Percentiles rank a stretch among this genome's conserved stretches.
These are phyloP conservation scores for Aethes cnicana DNA, from an alignment of 2,888 invertebrate genomes.

Conservation along the genomic window DNA sequence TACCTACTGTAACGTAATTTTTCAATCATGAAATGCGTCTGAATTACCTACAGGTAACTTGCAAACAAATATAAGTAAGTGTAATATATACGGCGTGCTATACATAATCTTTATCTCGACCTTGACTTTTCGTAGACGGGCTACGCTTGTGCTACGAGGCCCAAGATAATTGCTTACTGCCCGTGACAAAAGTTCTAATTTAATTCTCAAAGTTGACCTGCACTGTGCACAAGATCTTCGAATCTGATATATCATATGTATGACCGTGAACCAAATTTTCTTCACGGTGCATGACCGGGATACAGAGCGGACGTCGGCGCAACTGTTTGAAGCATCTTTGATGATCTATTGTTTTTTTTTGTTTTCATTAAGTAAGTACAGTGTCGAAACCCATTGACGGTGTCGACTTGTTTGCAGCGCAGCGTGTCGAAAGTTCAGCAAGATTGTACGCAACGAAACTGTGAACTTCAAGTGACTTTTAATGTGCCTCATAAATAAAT, in stretches of 20 bases:
- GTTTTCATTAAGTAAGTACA: conserved; percentile 53
- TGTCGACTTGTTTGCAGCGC: conserved; percentile 25
- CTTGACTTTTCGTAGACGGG: conserved; percentile 1
- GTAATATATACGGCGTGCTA: too few relatives aligned
- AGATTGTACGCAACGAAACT: conserved; percentile 11
- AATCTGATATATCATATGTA: conserved; percentile 31
- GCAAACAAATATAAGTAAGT: too few relatives aligned
- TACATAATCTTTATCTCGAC: not conserved
- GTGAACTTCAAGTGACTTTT: not conserved
- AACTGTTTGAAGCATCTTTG: conserved; percentile 56
- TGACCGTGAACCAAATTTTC: conserved; percentile 72
- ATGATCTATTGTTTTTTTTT: conserved; percentile 76
- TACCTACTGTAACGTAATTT: too few relatives aligned
- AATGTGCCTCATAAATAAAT: not conserved
- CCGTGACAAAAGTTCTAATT: conserved; percentile 15
- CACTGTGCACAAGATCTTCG: conserved; percentile 5
- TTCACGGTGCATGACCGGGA: conserved; percentile 55
- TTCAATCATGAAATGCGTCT: too few relatives aligned
- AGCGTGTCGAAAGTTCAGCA: conserved; percentile 23
- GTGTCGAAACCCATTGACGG: conserved; percentile 54
- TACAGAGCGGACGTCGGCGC: conserved; percentile 38
- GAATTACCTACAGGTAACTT: too few relatives aligned
- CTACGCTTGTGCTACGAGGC: conserved; percentile 6
- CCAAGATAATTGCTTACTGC: conserved; percentile 1
- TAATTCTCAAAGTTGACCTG: conserved; percentile 15